These are phyloP conservation scores for Eucidaris tribuloides DNA, from an alignment of 35 echinoderm and acorn worm genomes.

Conservation along the genomic window DNA sequence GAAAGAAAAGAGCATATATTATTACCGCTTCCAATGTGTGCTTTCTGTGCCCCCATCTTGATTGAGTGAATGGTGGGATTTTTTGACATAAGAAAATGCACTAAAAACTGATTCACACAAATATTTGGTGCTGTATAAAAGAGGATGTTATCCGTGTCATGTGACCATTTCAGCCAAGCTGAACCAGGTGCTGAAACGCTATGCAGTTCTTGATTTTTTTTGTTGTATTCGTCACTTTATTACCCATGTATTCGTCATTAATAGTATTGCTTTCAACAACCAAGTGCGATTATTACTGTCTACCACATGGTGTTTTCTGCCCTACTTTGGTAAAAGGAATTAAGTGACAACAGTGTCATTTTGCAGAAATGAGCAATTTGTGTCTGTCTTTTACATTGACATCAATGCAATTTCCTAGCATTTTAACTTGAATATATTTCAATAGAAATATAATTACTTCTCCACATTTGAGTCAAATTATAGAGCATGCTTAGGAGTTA, in stretches of 20 bases:
- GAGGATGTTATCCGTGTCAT: neutral
- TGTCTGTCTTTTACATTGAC: too few species aligned
- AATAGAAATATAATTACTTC: too few species aligned
- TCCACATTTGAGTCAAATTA: too few species aligned
- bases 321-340: too few species aligned
- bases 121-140: constrained; percentile 26
- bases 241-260: neutral
- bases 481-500: too few species aligned
- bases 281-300: neutral
- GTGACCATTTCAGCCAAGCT: constrained; percentile 22
- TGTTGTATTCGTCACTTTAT: neutral
- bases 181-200: neutral
- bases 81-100: neutral
- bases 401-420: too few species aligned
- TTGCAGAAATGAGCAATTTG: too few species aligned
- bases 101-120: neutral
- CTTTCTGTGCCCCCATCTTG: constrained; percentile 16
- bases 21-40: constrained; percentile 35
- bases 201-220: neutral
- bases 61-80: neutral
- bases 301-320: too few species aligned
- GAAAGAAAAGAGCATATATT: constrained; percentile 25
- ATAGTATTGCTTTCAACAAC: neutral
- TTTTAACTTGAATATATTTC: too few species aligned
- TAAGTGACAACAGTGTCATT: too few species aligned